A percentile compares a stretch with the other conserved stretches of the same genome.
Conservation (phyloP, 2,797 vertebrate genomes). For the Diplodus puntazzo region DNA sequence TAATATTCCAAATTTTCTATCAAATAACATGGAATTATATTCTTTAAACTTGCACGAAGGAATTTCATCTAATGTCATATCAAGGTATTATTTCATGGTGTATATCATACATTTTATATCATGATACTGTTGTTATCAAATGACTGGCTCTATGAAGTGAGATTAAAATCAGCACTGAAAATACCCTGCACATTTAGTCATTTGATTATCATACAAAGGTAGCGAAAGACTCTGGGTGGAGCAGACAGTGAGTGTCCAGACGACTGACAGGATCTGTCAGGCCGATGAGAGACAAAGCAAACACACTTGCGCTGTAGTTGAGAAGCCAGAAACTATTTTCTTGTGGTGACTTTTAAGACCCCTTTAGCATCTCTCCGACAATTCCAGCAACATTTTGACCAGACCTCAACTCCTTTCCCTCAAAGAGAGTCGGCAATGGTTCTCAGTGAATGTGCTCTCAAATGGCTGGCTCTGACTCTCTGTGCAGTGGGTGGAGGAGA, state of each 20-base stretch:
- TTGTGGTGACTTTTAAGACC: neutral
- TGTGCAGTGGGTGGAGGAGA: neutral
- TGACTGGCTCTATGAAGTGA: neutral
- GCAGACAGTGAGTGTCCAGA: too few relatives aligned
- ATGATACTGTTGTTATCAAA: neutral
- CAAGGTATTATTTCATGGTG: neutral
- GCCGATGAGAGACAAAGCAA: too few relatives aligned
- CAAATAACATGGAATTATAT: neutral
- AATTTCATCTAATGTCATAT: neutral
- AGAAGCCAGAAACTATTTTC: neutral
- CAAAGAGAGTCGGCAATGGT: neutral
- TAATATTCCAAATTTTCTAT: neutral
- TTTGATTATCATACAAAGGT: too few relatives aligned
- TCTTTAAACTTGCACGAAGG: neutral
- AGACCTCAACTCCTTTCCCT: neutral
- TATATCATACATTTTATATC: too few relatives aligned
- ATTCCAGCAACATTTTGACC: neutral
- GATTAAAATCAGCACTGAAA: neutral
- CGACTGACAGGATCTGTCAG: too few relatives aligned
- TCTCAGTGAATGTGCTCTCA: neutral
- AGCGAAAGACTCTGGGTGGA: neutral
- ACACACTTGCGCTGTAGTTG: too few relatives aligned
- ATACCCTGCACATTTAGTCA: neutral
- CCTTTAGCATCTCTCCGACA: neutral
- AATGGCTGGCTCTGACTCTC: neutral